A percentile compares a stretch with the other conserved stretches of the same genome.
Evolutionary conservation across 2,113 vertebrate genomes (phyloP).

Genomic region (Panthera uncia): DNA sequence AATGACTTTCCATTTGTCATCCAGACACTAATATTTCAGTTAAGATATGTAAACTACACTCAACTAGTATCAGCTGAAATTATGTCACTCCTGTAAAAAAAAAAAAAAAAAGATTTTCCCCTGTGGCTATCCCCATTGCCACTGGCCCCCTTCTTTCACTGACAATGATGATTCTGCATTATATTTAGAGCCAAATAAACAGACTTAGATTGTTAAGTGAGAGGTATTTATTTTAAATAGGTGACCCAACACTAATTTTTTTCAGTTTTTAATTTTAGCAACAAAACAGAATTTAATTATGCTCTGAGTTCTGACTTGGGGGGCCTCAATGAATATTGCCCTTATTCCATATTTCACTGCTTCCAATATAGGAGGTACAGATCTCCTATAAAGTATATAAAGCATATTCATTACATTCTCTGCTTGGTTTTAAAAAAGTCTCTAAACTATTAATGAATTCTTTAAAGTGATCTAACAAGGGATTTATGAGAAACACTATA

Average conservation of each 20-base stretch:
- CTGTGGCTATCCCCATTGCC: not conserved
- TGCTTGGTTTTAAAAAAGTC: not conserved
- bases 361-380: not conserved
- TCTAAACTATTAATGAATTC: not conserved
- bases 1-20: not conserved
- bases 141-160: not conserved
- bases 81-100: not conserved
- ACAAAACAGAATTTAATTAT: not conserved
- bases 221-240: not conserved
- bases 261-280: conserved; percentile 12
- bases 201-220: not conserved
- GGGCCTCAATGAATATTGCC: not conserved
- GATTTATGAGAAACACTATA: not conserved
- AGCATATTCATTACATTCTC: not conserved
- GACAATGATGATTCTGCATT: not conserved
- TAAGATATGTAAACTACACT: not conserved
- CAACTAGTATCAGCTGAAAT: not conserved
- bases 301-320: not conserved
- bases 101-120: not conserved
- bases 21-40: not conserved
- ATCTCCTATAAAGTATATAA: not conserved
- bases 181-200: not conserved
- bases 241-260: not conserved
- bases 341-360: not conserved
- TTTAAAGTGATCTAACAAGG: not conserved